Evolutionary conservation across 2,113 vertebrate genomes (phyloP).

Genomic region (Atlantisia rogersi): DNA sequence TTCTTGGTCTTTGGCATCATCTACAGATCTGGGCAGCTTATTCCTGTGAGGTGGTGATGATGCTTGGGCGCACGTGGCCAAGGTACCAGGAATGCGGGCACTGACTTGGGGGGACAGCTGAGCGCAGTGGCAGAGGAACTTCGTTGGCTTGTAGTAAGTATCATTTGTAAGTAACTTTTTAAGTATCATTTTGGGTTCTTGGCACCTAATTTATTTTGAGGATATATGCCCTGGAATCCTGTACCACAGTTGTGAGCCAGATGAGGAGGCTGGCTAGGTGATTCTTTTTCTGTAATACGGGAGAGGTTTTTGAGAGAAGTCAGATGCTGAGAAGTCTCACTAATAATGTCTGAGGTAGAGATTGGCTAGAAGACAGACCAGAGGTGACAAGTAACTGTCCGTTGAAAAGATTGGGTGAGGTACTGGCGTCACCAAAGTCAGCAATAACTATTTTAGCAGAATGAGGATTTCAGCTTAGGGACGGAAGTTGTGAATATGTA

Average conservation of each 20-base stretch:
- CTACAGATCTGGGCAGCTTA: neutral
- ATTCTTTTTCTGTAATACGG: neutral
- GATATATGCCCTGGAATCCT: neutral
- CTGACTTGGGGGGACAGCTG: neutral
- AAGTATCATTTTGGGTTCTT: neutral
- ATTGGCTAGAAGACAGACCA: neutral
- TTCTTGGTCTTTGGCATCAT: neutral
- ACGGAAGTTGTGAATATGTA: neutral
- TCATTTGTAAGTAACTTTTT: neutral
- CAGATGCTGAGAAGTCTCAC: neutral
- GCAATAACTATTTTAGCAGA: neutral
- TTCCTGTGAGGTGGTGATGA: neutral
- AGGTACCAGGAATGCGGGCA: neutral
- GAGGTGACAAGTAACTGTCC: neutral
- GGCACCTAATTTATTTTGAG: neutral
- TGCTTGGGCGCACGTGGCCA: neutral
- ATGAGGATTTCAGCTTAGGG: neutral
- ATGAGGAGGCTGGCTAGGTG: neutral
- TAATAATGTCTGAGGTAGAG: neutral
- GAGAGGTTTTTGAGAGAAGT: neutral
- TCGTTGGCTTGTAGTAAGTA: neutral
- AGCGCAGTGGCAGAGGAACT: neutral
- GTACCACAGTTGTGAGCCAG: neutral
- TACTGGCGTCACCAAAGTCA: neutral
- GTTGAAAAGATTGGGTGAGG: neutral